A percentile compares a stretch with the other conserved stretches of the same genome.
phyloP scores from a whole-genome alignment of 2,888 invertebrate species.

The Tromatobia lineatoria region DNA sequence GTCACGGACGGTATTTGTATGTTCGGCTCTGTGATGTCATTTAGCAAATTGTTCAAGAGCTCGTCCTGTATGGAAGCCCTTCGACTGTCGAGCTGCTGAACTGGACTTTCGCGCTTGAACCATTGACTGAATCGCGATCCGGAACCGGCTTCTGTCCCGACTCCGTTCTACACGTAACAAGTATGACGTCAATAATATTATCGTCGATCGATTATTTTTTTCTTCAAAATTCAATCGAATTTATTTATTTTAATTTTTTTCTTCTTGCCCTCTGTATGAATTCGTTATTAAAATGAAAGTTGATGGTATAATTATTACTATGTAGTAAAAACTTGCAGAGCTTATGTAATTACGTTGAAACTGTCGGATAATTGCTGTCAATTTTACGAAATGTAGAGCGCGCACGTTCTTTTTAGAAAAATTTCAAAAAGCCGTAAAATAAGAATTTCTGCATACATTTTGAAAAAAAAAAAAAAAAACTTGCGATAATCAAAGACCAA shows the following conservation, averaged over 20 bases:
- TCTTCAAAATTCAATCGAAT: not conserved
- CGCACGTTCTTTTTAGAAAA: no score
- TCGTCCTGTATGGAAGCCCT: slow-evolving; percentile 89
- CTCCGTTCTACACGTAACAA: slow-evolving; percentile 88
- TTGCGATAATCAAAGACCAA: no score
- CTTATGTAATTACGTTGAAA: no score
- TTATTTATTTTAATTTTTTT: not conserved
- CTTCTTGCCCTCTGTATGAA: not conserved
- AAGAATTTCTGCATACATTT: no score
- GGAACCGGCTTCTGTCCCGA: slow-evolving; percentile 86
- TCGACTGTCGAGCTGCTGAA: slow-evolving; percentile 85
- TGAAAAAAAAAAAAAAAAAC: no score
- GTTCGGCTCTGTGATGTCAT: slow-evolving; percentile 86
- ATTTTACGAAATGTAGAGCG: no score
- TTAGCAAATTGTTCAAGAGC: slow-evolving; percentile 89
- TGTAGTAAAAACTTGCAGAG: no score
- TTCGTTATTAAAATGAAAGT: no score
- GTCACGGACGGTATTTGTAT: slow-evolving; percentile 84
- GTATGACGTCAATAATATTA: slow-evolving; percentile 20
- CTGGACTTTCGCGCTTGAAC: slow-evolving; percentile 91
- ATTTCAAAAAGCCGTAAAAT: no score
- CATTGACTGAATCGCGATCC: slow-evolving; percentile 93
- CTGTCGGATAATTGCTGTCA: no score
- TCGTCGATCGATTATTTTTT: not conserved
- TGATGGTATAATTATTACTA: no score